Evolutionary conservation across 2,888 invertebrate species (phyloP).

Genomic region (Phyto melanocephala): DNA sequence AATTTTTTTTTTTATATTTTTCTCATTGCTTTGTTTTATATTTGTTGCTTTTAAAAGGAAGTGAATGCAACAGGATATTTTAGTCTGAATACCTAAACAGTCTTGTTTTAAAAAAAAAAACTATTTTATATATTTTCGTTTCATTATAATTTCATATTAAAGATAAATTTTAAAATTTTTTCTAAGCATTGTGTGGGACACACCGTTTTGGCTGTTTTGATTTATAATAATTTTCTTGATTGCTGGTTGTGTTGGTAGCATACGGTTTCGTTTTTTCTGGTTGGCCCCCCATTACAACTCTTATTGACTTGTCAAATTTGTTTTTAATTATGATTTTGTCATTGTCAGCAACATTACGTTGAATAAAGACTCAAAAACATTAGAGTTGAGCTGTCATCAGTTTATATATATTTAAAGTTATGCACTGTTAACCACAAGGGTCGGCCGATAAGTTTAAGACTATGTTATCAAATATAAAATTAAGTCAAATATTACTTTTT

Average conservation of each 20-base stretch:
- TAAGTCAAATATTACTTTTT: too few species aligned
- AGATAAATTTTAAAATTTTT: slow-evolving; percentile 41
- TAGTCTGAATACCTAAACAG: slow-evolving; percentile 2
- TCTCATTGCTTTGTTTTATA: neutral
- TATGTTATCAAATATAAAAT: too few species aligned
- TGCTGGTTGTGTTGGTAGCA: neutral
- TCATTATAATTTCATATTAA: slow-evolving; percentile 20
- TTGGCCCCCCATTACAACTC: slow-evolving; percentile 55
- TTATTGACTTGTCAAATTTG: slow-evolving; percentile 66
- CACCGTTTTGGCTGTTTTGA: neutral
- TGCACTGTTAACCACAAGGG: neutral
- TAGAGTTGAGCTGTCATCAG: slow-evolving; percentile 26
- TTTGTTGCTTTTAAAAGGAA: neutral
- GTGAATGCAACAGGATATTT: slow-evolving; percentile 29
- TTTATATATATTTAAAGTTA: neutral
- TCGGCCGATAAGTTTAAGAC: slow-evolving; percentile 5
- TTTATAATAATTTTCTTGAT: neutral
- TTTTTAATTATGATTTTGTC: slow-evolving; percentile 68
- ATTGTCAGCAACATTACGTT: slow-evolving; percentile 64
- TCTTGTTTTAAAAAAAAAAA: slow-evolving; percentile 38
- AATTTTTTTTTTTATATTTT: neutral
- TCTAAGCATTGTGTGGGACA: neutral
- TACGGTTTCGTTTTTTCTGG: neutral
- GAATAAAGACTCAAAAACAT: slow-evolving; percentile 13
- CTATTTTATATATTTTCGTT: neutral